Evolutionary conservation across 2,113 vertebrate species (phyloP), one percentile per base, ranked within the genome.

Genomic region (Scomber colias): DNA sequence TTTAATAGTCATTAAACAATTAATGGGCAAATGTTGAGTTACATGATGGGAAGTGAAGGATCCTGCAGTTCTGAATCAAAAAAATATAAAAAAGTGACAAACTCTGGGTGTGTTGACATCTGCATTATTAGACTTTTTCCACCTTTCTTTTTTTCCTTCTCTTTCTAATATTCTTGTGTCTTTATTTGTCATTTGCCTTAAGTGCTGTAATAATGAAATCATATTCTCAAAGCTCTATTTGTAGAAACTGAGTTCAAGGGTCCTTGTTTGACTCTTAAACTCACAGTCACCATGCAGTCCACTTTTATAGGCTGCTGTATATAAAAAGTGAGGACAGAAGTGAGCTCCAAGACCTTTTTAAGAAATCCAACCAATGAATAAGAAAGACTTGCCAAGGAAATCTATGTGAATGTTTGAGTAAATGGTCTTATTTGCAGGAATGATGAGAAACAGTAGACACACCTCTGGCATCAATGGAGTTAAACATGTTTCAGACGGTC

Each of bases 381-480:
- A 40, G 35, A 40, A 40, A 40, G 35, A 2, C 0, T 40, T 40
- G 35, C 6, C 7, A 40, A 9, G 7, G 6, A 40, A 40, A 40
- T 9, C 1, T 40, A 9, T 40, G 7, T 40, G 35, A 40, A 40
- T 40, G 35, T 40, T 40, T 7, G 35, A 40, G 35, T 7, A 40
- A 40, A 40, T 40, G 10, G 35, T 40, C 7, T 27, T 27, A 2
- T 27, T 27, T 27, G 24, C 24, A 27, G 24, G 24, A 27, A 27
- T 27, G 35, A 46, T n/a, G 21, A 14, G 17, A 30, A 15, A 35
- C 10, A n/a, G 11, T 21, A 48, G 14, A 65, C 60, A 35, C 53
- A 30, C 17, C 12, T 46, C 12, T 89, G 81, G 79, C 82, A 80
- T 51, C 55, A 44, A 6, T 65, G 64, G 87, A 91, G 82, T 89